Base-by-base conservation (phyloP, 2,888 invertebrate genomes). In the Drosophila neotestacea region DNA sequence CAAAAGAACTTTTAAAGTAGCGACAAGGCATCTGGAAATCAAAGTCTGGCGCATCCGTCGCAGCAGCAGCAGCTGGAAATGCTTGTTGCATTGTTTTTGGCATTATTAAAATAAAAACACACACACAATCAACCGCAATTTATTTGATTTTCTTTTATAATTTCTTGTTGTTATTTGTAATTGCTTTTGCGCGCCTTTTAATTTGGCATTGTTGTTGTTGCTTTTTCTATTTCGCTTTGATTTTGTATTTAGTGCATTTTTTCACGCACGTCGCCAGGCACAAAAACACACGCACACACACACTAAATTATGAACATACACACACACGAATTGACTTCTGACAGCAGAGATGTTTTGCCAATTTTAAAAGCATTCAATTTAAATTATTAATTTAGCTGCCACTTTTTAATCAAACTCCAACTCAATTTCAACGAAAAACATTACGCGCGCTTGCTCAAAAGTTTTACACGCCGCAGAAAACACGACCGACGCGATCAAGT, bases 1-100 rank as follows among this genome's bases (percentile, higher is more conserved):
- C 94, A 89, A 93, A 94, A 68, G 93, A 93, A 87, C 94, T 94
- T 90, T 94, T 94, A 84, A 94, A 94, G 78, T 92, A 93, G 70
- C 93, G 93, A 39, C 92, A 93, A 55, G 93, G 90, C 79, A 91
- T 74, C 74, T 86, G 91, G 73, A 92, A 92, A 87, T 92, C 92
- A 75, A 92, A 92, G 63, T 92, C 92, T 10, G 91, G 90, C 66
- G 91, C 84, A 52, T 38, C 9, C 54, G 50, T 34, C 59, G 75
- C 68, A 51, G 68, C 47, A 22, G 50, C 66, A 39, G 77, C 68
- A 16, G 61, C 48, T 34, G 76, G 52, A 51, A 70, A 78, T 41
- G 72, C 42, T 79, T 75, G 79, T 79, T 75, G 79, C 76, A 81
- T 79, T 38, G 67, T 62, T 22, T 71, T 84, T 60, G 73, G 64